Evolutionary conservation across 2,797 vertebrate genomes (phyloP).

Genomic region (Myripristis jacobus): DNA sequence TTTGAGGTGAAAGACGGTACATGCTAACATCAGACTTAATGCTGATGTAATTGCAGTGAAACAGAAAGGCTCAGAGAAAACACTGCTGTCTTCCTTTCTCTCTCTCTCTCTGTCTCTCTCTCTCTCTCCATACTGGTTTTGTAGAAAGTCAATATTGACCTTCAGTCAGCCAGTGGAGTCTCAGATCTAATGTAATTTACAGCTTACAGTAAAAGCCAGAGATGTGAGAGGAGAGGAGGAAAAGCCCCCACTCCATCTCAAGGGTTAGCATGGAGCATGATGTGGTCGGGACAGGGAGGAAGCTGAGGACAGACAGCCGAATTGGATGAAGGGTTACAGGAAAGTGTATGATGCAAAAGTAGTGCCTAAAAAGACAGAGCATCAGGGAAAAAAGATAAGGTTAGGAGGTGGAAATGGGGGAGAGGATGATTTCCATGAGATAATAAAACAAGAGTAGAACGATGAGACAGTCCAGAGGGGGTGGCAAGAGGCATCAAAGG

Average conservation of each 20-base stretch:
- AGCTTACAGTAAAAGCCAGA: slow-evolving; percentile 66
- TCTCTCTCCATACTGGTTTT: slow-evolving; percentile 60
- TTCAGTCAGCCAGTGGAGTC: slow-evolving; percentile 58
- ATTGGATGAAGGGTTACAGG: too few species aligned
- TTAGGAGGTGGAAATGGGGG: neutral
- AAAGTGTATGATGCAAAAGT: too few species aligned
- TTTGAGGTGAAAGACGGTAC: too few species aligned
- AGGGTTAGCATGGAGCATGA: slow-evolving; percentile 11
- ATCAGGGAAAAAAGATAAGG: slow-evolving; percentile 43
- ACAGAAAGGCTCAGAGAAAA: slow-evolving; percentile 49
- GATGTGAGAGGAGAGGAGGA: slow-evolving; percentile 42
- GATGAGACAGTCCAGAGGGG: slow-evolving; percentile 50
- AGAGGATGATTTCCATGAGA: slow-evolving; percentile 20
- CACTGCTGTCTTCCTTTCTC: slow-evolving; percentile 26
- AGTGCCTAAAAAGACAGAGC: neutral
- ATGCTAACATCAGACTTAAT: too few species aligned
- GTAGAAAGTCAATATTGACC: slow-evolving; percentile 81
- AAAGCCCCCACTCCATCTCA: neutral
- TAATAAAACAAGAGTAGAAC: slow-evolving; percentile 16
- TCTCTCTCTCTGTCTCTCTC: slow-evolving; percentile 31
- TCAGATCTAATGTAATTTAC: slow-evolving; percentile 77
- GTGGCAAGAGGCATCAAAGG: slow-evolving; percentile 67
- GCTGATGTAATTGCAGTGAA: slow-evolving; percentile 15
- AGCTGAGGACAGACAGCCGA: too few species aligned
- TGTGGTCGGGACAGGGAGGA: neutral